phyloP scores from a whole-genome alignment of 2,797 vertebrate species.

The Phrynocephalus guinanensis region DNA sequence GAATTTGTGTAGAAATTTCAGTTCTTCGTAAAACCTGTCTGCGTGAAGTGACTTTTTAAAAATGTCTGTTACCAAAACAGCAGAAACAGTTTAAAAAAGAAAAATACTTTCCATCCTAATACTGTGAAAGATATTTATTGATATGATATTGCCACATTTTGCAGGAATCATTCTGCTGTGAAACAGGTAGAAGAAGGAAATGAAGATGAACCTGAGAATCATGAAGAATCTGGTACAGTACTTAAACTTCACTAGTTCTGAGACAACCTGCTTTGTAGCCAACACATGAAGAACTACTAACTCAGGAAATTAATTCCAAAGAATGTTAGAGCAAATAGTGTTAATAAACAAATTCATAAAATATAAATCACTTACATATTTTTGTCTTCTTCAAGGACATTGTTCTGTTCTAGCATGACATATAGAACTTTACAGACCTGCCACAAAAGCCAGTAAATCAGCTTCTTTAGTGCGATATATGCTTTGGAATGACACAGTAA shows the following conservation, averaged over 20 bases:
- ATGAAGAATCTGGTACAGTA: conserved; percentile 80
- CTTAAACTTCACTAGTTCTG: conserved; percentile 3
- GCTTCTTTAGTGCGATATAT: not conserved
- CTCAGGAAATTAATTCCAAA: not conserved
- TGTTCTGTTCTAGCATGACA: not conserved
- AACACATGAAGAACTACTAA: not conserved
- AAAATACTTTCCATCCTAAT: not conserved
- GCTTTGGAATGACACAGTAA: not conserved
- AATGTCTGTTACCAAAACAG: not conserved
- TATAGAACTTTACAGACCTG: not conserved
- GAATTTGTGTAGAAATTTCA: not conserved
- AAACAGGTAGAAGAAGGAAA: conserved; percentile 54
- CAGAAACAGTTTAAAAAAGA: not conserved
- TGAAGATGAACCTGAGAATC: conserved; percentile 53
- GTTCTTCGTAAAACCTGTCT: not conserved
- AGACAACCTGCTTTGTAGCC: not conserved
- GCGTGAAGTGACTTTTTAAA: not conserved
- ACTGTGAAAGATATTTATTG: not conserved
- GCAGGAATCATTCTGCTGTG: conserved; percentile 65
- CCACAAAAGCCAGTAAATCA: not conserved
- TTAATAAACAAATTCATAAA: not conserved
- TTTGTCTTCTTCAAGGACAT: not conserved
- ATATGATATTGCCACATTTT: conserved; percentile 49
- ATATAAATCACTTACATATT: not conserved
- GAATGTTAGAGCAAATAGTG: not conserved